A percentile compares a stretch with the other conserved stretches of the same genome.
Conservation (phyloP, 2,797 vertebrate genomes). For the Enteromius unitaeniatus region DNA sequence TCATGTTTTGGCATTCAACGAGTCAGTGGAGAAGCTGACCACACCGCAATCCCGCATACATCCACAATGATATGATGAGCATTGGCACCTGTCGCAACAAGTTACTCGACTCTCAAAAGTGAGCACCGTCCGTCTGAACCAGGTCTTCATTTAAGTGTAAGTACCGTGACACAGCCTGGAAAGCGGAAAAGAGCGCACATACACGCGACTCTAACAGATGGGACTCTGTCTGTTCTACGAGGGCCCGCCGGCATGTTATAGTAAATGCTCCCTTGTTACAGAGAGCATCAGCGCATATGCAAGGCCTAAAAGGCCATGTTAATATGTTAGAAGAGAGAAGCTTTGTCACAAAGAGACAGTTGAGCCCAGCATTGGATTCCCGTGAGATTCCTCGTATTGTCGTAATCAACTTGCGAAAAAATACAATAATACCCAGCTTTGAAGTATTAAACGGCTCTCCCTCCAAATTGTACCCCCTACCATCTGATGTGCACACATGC, state of each 20-base stretch:
- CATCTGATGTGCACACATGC: conserved; percentile 45
- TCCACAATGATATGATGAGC: conserved; percentile 73
- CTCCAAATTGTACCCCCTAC: conserved; percentile 29
- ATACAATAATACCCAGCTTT: conserved; percentile 32
- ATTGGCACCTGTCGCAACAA: conserved; percentile 77
- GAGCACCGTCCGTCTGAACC: conserved; percentile 50
- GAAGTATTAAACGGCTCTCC: conserved; percentile 33
- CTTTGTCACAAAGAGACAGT: conserved; percentile 29
- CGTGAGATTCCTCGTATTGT: conserved; percentile 41
- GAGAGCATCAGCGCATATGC: conserved; percentile 49
- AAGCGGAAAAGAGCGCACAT: conserved; percentile 47
- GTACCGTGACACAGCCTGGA: conserved; percentile 55
- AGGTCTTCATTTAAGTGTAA: conserved; percentile 64
- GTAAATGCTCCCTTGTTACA: conserved; percentile 61
- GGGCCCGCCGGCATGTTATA: conserved; percentile 56
- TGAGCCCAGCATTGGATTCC: conserved; percentile 25
- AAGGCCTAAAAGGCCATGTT: conserved; percentile 52
- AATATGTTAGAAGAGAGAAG: conserved; percentile 40
- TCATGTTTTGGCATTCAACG: conserved; percentile 41
- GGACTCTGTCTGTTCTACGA: conserved; percentile 41
- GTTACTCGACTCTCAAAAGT: conserved; percentile 68
- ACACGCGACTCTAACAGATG: conserved; percentile 51
- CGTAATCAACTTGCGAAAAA: conserved; percentile 36
- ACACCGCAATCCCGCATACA: conserved; percentile 66
- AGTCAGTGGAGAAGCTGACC: conserved; percentile 63